A percentile compares a stretch with the other conserved stretches of the same genome.
Evolutionary conservation across 2,113 vertebrate species (phyloP).

Genomic region (Corvus cornix): DNA sequence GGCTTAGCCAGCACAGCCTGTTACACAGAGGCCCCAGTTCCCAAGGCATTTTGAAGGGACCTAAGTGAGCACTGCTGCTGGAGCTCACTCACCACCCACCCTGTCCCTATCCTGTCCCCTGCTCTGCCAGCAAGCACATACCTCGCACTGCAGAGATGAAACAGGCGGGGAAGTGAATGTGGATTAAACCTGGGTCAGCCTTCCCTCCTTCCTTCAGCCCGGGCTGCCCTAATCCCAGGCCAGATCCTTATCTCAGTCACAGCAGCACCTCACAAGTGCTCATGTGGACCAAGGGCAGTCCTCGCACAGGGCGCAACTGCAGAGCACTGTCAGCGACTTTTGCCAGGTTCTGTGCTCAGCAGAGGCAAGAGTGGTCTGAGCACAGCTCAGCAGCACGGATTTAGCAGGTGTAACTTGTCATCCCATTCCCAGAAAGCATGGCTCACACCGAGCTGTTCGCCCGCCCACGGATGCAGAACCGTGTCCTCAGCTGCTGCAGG

Average conservation of each 20-base stretch:
- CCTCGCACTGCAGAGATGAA: not conserved
- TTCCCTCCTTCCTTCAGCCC: not conserved
- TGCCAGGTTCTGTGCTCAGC: not conserved
- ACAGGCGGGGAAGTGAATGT: fast-evolving
- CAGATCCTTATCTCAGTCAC: not conserved
- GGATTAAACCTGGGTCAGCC: not conserved
- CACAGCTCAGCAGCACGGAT: not conserved
- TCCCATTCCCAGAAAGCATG: not conserved
- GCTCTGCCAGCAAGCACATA: not conserved
- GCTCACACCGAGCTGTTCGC: fast-evolving
- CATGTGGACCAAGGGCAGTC: fast-evolving
- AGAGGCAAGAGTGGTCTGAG: not conserved
- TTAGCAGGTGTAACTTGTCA: not conserved
- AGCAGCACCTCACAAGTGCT: not conserved
- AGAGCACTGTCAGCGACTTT: fast-evolving
- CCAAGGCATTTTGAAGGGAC: fast-evolving
- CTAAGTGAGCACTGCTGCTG: not conserved
- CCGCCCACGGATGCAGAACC: not conserved
- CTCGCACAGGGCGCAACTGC: not conserved
- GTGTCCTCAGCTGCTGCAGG: not conserved
- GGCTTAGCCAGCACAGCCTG: not conserved
- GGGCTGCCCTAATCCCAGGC: not conserved
- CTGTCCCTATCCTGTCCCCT: not conserved
- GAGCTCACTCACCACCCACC: not conserved
- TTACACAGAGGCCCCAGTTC: not conserved